phyloP scores from a whole-genome alignment of 2,797 vertebrate species.

The Acipenser transmontanus region DNA sequence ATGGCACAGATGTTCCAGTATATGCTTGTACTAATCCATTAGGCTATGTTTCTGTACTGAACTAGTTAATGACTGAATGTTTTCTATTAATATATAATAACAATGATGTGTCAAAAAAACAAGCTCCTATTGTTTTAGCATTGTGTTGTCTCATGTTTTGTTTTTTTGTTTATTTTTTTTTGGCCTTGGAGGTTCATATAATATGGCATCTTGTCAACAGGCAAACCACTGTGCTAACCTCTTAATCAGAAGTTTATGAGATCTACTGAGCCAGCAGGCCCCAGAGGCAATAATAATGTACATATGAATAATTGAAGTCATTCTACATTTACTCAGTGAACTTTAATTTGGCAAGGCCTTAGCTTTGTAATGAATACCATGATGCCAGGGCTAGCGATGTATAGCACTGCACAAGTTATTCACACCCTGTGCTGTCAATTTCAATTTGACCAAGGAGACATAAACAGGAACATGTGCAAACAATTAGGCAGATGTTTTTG shows the following conservation, averaged over 20 bases:
- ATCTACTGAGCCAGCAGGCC: not conserved
- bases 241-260: constrained; percentile 11
- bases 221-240: constrained; percentile 7
- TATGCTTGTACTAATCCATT: no score
- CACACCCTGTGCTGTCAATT: not conserved
- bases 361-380: not conserved
- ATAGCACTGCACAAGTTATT: not conserved
- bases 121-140: not conserved
- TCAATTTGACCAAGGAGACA: not conserved
- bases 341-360: not conserved
- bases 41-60: no score
- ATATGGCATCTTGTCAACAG: constrained; percentile 5
- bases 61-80: no score
- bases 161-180: no score
- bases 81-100: not conserved
- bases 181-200: not conserved
- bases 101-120: not conserved
- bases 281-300: constrained; percentile 3
- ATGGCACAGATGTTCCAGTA: no score
- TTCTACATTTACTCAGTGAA: constrained; percentile 1
- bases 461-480: constrained; percentile 6
- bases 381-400: not conserved
- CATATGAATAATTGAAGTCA: not conserved
- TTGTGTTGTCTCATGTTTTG: no score
- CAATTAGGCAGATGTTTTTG: constrained; percentile 14